Base-by-base conservation (phyloP, 2,113 vertebrate genomes). In the Gavia stellata region DNA sequence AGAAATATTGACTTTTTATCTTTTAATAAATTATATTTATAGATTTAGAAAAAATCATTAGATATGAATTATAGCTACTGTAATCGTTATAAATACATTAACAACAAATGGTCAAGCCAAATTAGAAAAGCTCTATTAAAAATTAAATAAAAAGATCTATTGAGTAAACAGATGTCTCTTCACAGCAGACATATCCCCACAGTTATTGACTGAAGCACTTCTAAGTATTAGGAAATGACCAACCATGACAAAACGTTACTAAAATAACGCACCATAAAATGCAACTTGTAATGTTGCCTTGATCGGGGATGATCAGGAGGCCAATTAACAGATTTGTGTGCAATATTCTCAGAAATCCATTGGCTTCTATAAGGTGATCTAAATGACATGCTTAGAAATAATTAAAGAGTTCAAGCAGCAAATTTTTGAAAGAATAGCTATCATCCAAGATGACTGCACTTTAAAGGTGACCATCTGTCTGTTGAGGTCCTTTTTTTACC, bases 1-100 rank as follows among this genome's bases (percentile, higher is more conserved):
- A 81, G 65, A 71, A 95, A 49, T 86, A 92, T 95, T 94, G 97
- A 92, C 55, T 63, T 91, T 91, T 95, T 82, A 85, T 95, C 78
- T 90, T 94, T 94, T 94, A 93, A 95, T 95, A 96, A 97, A 96
- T 94, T 95, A 94, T 94, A 96, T 78, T 94, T 94, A 82, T 92
- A 81, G 97, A 94, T 94, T 83, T 75, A 92, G 96, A 94, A 97
- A 96, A 90, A 95, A 82, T 90, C 83, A 74, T 95, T 96, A 96
- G 49, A 52, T 90, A 73, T 96, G 83, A 97, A 96, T 92, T 97
- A 95, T 79, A 95, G 82, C 67, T 96, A 94, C 94, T 93, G 59
- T 89, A 93, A 96, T 97, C 4, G 90, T 92, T 96, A 71, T 87
- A 97, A 96, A 97, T 95, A 96, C 96, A 97, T 94, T 96, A 97